phyloP scores from a whole-genome alignment of 2,797 vertebrate genomes.

The Ctenochaetus hawaiiensis region DNA sequence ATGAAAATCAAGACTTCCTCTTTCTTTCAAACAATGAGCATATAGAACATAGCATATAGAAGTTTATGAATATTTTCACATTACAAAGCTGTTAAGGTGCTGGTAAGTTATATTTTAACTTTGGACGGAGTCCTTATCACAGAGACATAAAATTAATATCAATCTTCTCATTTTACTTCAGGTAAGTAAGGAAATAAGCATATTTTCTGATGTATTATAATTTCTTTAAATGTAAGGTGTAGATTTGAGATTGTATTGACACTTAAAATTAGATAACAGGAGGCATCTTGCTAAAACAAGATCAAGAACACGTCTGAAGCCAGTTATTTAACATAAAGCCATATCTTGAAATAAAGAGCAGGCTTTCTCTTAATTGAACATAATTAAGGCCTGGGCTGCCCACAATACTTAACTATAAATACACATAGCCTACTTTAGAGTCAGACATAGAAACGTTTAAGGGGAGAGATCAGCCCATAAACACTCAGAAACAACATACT shows the following conservation, averaged over 20 bases:
- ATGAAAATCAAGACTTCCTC: too few relatives aligned
- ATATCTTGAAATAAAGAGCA: not conserved
- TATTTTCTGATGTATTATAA: too few relatives aligned
- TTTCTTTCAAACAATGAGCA: too few relatives aligned
- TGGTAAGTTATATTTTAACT: too few relatives aligned
- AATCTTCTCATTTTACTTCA: too few relatives aligned
- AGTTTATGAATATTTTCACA: too few relatives aligned
- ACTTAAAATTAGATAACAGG: not conserved
- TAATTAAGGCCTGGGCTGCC: not conserved
- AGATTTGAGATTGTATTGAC: not conserved
- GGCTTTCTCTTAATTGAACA: not conserved
- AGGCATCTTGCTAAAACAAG: not conserved
- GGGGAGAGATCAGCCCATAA: conserved; percentile 68
- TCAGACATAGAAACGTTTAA: conserved; percentile 30
- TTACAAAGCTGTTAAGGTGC: too few relatives aligned
- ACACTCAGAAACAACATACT: conserved; percentile 34
- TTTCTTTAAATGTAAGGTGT: too few relatives aligned
- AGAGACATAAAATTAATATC: too few relatives aligned
- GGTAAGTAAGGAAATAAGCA: too few relatives aligned
- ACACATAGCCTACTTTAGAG: not conserved
- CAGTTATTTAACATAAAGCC: not conserved
- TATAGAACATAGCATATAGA: too few relatives aligned
- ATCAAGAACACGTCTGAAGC: not conserved
- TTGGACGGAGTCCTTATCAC: too few relatives aligned
- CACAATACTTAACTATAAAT: not conserved